phyloP scores from a whole-genome alignment of 2,888 invertebrate genomes.

The Xylota segnis region DNA sequence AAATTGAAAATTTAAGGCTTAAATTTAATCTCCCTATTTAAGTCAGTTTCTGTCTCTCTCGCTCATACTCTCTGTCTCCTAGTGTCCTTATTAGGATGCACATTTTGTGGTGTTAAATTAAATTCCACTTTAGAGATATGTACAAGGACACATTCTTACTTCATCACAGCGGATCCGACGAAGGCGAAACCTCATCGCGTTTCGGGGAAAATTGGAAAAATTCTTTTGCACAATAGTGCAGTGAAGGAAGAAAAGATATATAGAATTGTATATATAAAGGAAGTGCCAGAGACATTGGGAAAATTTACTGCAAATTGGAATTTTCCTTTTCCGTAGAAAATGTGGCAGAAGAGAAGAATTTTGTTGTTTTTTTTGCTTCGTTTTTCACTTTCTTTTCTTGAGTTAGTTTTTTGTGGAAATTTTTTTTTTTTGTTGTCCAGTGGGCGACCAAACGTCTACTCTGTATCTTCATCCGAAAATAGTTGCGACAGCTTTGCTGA shows the following conservation, averaged over 20 bases:
- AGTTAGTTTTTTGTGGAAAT: neutral
- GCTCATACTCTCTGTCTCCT: neutral
- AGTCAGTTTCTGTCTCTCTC: neutral
- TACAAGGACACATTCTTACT: slow-evolving; percentile 62
- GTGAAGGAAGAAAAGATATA: neutral
- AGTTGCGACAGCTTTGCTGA: slow-evolving; percentile 24
- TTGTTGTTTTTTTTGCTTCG: too few relatives aligned
- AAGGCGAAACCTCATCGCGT: slow-evolving; percentile 42
- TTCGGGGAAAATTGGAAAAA: slow-evolving; percentile 62
- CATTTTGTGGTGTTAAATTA: slow-evolving; percentile 42
- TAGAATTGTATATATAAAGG: slow-evolving; percentile 14
- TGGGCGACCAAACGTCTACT: slow-evolving; percentile 43
- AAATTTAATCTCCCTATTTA: neutral
- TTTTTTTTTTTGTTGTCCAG: neutral
- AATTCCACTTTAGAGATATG: slow-evolving; percentile 49
- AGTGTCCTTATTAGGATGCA: slow-evolving; percentile 34
- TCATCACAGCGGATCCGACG: slow-evolving; percentile 33
- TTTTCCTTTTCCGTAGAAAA: slow-evolving; percentile 42
- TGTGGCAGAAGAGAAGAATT: slow-evolving; percentile 14
- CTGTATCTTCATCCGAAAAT: slow-evolving; percentile 42
- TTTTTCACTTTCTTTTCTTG: neutral
- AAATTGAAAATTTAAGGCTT: slow-evolving; percentile 25
- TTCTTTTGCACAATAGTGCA: slow-evolving; percentile 65
- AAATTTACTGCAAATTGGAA: slow-evolving; percentile 75
- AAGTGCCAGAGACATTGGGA: slow-evolving; percentile 64